Evolutionary conservation across 2,797 vertebrate genomes (phyloP), one percentile per base, ranked within the genome.

Genomic region (Chaunax sp.): DNA sequence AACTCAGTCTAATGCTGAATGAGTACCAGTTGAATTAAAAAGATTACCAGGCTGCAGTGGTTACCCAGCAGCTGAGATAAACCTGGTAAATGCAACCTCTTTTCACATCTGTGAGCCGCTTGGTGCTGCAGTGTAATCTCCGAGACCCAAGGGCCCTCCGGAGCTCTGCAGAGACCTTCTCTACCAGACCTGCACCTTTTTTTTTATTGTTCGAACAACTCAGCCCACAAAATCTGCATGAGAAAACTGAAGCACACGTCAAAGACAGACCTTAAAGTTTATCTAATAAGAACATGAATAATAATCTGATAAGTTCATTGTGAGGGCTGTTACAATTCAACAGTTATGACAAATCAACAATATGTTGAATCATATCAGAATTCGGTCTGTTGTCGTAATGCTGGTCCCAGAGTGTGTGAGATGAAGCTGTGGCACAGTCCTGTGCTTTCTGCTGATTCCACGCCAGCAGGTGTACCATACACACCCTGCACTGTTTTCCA

Each of bases 221-320:
- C 23, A 49, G 35, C 63, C 64, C 25, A 64, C 64, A 77, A 75
- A 73, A 50, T 26, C 13, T 13, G 40, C 55, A 55, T 11, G 37
- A 66, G 25, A 75, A 64, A 59, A 43, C 18, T 46, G 51, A 75
- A 41, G 59, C 53, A 68, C 35, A 68, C 80, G 81, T 65, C 64
- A 73, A 67, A 71, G 55, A 56, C 1, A 33, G 61, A 44, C 26
- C 12, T 54, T 57, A 30, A 64, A 41, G 37, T 64, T 73, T 66
- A 47, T 80, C 50, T 67, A 76, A 81, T 77, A 64, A 43, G 44
- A 75, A 54, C 63, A 60, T 55, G 50, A 81, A 64, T 65, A 49
- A 79, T 79, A 50, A 80, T 77, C 65, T 4, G 1, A 65, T 45
- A 33, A 47, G 54, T 57, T 77, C 38, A 52, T 28, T 54, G 53